Conservation (phyloP, 1,140 invertebrate genomes). For the Trichogramma pretiosum region DNA sequence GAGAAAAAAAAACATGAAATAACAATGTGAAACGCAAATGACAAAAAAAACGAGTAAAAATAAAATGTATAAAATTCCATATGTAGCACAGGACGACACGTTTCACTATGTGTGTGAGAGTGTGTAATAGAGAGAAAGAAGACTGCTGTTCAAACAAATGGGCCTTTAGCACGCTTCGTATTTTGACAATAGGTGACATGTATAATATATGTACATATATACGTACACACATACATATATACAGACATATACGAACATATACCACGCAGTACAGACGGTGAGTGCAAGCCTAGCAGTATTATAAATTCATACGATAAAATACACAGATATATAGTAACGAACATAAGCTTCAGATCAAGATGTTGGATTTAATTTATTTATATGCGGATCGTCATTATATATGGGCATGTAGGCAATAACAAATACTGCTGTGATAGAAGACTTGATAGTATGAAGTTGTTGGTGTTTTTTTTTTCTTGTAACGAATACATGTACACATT, state of each 20-base stretch:
- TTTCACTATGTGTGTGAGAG: too few species aligned
- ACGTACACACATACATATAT: conserved; percentile 14
- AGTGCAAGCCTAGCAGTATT: conserved; percentile 39
- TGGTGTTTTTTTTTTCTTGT: too few species aligned
- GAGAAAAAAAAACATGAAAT: conserved; percentile 8
- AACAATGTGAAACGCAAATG: too few species aligned
- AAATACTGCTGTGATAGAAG: too few species aligned
- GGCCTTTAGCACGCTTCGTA: conserved; percentile 22
- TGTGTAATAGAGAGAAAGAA: too few species aligned
- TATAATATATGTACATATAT: conserved; percentile 17
- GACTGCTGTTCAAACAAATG: conserved; percentile 21
- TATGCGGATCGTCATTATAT: conserved; percentile 14
- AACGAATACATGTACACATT: too few species aligned
- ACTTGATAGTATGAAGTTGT: too few species aligned
- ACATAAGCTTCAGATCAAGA: conserved; percentile 32
- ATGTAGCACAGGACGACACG: conserved; percentile 11
- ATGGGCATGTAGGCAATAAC: conserved; percentile 15
- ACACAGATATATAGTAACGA: too few species aligned
- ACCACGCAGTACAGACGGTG: too few species aligned
- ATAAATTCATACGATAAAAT: too few species aligned
- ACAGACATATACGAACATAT: too few species aligned
- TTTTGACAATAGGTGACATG: conserved; percentile 21
- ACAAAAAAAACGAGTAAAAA: conserved; percentile 1
- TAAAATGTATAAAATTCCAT: neutral
- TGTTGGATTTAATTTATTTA: conserved; percentile 6